Percentiles rank a stretch among this genome's conserved stretches.
phyloP scores from a whole-genome alignment of 2,113 vertebrate genomes.

The Cnemophilus loriae region DNA sequence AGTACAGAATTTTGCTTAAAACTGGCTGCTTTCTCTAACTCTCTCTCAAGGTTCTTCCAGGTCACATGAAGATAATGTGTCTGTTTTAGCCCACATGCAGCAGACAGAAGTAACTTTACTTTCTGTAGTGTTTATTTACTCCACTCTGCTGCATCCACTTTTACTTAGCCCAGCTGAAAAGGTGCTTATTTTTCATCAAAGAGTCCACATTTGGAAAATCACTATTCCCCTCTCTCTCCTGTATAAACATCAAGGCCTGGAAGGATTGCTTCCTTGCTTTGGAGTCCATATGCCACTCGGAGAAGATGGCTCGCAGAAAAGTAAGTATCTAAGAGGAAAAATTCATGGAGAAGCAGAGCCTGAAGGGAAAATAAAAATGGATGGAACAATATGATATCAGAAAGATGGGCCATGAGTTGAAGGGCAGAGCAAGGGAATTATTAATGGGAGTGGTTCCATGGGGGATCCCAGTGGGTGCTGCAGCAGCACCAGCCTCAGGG shows the following conservation, averaged over 20 bases:
- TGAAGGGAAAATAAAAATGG: background rate
- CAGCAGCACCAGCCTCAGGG: accelerated
- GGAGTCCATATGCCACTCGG: accelerated
- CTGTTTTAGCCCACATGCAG: background rate
- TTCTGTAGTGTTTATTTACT: background rate
- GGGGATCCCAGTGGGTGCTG: background rate
- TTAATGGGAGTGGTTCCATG: accelerated
- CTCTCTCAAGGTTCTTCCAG: background rate
- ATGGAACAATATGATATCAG: accelerated
- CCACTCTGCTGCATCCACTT: background rate
- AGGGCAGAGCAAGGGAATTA: background rate
- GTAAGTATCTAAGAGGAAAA: background rate
- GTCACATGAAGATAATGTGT: background rate
- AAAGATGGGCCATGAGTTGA: background rate
- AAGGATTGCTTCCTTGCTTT: background rate
- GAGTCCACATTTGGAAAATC: background rate
- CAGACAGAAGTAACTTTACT: background rate
- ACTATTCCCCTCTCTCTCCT: background rate
- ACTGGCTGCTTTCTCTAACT: background rate
- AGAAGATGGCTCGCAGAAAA: background rate
- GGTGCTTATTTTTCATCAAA: background rate
- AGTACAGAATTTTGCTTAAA: background rate
- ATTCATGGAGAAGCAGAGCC: background rate
- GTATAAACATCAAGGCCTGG: background rate
- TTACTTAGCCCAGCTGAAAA: background rate